Percentiles rank a stretch among this genome's conserved stretches.
These are phyloP conservation scores for Hystrix cristata DNA, from an alignment of 2,113 vertebrate species.

Conservation along the genomic window DNA sequence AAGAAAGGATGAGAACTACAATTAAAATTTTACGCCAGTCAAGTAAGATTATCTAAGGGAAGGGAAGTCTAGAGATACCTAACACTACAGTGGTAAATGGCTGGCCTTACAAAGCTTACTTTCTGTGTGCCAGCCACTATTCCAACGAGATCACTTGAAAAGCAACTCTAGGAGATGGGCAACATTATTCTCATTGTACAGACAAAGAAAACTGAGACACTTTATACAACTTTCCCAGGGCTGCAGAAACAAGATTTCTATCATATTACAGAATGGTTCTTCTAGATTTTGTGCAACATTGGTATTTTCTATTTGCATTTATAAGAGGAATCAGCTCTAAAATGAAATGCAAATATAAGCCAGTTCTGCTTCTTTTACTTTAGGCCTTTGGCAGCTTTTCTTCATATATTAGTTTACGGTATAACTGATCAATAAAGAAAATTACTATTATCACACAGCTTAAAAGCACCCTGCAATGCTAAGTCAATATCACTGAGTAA, in stretches of 20 bases:
- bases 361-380: neutral
- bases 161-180: neutral
- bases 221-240: neutral
- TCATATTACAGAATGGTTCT: constrained; percentile 1
- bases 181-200: neutral
- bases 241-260: neutral
- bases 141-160: neutral
- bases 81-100: neutral
- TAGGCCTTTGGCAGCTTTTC: constrained; percentile 9
- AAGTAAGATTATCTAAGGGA: neutral
- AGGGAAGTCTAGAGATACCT: neutral
- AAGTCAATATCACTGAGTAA: constrained; percentile 54
- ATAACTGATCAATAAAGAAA: constrained; percentile 28
- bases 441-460: neutral
- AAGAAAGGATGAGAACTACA: constrained; percentile 21
- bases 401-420: neutral
- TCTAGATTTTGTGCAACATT: constrained; percentile 39
- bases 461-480: neutral
- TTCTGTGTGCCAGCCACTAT: neutral
- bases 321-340: constrained; percentile 39
- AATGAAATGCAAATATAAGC: constrained; percentile 45
- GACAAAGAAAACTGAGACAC: neutral
- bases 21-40: constrained; percentile 33
- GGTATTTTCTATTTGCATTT: constrained; percentile 24
- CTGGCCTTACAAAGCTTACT: neutral